Percentiles rank a stretch among this genome's conserved stretches.
Conservation (phyloP, 2,888 invertebrate species). For the Orthosia gothica region DNA sequence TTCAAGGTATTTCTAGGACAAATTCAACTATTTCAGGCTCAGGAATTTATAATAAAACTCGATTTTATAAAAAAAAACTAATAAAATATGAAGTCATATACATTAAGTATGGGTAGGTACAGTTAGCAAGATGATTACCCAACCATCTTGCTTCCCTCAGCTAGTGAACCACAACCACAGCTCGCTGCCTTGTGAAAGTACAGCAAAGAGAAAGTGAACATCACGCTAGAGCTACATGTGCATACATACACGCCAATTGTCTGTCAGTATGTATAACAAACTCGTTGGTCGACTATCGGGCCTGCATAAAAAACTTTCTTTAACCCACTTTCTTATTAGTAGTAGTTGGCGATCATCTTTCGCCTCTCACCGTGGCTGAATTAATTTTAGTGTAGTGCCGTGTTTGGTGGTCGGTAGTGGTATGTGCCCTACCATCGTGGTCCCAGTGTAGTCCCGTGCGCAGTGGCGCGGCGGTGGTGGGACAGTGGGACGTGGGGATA, state of each 20-base stretch:
- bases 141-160: slow-evolving; percentile 77
- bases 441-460: slow-evolving; percentile 87
- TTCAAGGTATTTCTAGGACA: slow-evolving; percentile 51
- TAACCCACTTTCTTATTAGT: slow-evolving; percentile 90
- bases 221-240: slow-evolving; percentile 83
- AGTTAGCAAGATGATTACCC: slow-evolving; percentile 70
- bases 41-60: not conserved
- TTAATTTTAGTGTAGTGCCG: slow-evolving; percentile 86
- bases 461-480: slow-evolving; percentile 85
- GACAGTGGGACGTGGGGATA: slow-evolving; percentile 86
- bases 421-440: slow-evolving; percentile 88
- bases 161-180: slow-evolving; percentile 88
- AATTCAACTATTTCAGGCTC: not conserved
- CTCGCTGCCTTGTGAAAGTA: slow-evolving; percentile 89
- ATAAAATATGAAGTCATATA: not conserved
- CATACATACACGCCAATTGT: slow-evolving; percentile 73
- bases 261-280: slow-evolving; percentile 83
- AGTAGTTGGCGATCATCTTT: slow-evolving; percentile 83
- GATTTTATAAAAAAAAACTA: not conserved
- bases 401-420: slow-evolving; percentile 86
- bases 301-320: slow-evolving; percentile 90
- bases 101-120: slow-evolving; percentile 27
- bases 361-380: slow-evolving; percentile 85
- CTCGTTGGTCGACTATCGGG: slow-evolving; percentile 83
- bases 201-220: slow-evolving; percentile 90